These are phyloP conservation scores for Cynopterus brachyotis DNA, from an alignment of 2,113 vertebrate genomes.

Conservation along the genomic window DNA sequence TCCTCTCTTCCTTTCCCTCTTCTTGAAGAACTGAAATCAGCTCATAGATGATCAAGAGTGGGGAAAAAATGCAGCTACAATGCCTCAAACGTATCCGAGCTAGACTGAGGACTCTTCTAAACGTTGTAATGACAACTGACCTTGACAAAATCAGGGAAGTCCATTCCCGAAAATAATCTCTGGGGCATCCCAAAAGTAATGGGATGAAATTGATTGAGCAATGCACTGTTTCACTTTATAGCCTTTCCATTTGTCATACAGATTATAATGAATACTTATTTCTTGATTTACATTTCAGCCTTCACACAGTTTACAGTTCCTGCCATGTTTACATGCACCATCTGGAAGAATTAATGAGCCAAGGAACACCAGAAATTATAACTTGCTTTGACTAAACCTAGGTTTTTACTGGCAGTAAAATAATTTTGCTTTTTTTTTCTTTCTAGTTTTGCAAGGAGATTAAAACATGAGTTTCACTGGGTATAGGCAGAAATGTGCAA, in stretches of 20 bases:
- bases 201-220: conserved; percentile 26
- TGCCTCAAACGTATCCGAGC: neutral
- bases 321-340: conserved; percentile 68
- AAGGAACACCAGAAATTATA: conserved; percentile 68
- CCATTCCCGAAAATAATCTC: conserved; percentile 44
- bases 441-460: conserved; percentile 48
- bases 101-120: neutral
- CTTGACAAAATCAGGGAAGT: conserved; percentile 44
- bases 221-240: conserved; percentile 48
- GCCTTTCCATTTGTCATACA: conserved; percentile 64
- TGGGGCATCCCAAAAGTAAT: conserved; percentile 44
- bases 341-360: conserved; percentile 75
- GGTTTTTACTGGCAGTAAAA: conserved; percentile 64
- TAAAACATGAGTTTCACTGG: conserved; percentile 59
- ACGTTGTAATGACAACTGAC: neutral
- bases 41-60: neutral
- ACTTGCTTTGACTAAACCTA: conserved; percentile 62
- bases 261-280: conserved; percentile 71
- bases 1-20: neutral
- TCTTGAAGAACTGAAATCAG: neutral
- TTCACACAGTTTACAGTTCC: conserved; percentile 57
- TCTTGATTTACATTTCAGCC: conserved; percentile 74
- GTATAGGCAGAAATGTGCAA: conserved; percentile 47
- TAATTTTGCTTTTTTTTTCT: neutral
- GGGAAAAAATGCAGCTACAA: neutral